Base-by-base conservation (phyloP, 35 echinoderm and acorn worm genomes). In the Apostichopus californicus region DNA sequence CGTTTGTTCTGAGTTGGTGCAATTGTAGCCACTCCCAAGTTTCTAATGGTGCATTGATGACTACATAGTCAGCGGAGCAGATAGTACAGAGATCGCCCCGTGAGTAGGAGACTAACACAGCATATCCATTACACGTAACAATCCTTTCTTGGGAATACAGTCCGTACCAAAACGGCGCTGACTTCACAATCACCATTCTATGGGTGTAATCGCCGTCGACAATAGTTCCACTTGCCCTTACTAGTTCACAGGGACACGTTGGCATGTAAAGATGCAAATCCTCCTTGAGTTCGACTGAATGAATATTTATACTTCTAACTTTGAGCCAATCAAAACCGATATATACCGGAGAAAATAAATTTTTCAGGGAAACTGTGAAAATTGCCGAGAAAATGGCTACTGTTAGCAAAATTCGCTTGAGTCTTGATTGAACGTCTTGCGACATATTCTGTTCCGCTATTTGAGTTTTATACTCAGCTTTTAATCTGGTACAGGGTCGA, bases 181-280 rank as follows among this genome's bases (percentile, higher is more conserved):
- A 18, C 17, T 10, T 72, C 20, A 89, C 61, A 22, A 89, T 46
- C 8, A 89, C 86, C 24, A 89, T 72, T 72, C 15, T 85, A 52
- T 89, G 63, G 1, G 86, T 89, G 64, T 89, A 89, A 46, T 55
- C 72, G n/a, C n/a, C 25, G 25, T 6, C 15, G 14, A 14, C 14
- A 25, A 15, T 24, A 14, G 17, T 15, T 6, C 2, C 3, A n/a
- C 28, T 0, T 14, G 14, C 46, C 28, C 46, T 17, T 82, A 1
- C 46, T 55, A 46, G 34, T 46, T 14, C 80, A 12, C 80, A 57
- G 7, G 80, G 80, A 82, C 80, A 82, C 8, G 15, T 15, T 82
- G 4, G 71, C 15, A 22, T 22, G 20, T 6, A 5, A n/a, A 75
- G 6, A 22, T 18, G n/a, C 21, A 75, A 20, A 22, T n/a, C 71